phyloP scores from a whole-genome alignment of 2,888 invertebrate species.

The Gerris lacustris region DNA sequence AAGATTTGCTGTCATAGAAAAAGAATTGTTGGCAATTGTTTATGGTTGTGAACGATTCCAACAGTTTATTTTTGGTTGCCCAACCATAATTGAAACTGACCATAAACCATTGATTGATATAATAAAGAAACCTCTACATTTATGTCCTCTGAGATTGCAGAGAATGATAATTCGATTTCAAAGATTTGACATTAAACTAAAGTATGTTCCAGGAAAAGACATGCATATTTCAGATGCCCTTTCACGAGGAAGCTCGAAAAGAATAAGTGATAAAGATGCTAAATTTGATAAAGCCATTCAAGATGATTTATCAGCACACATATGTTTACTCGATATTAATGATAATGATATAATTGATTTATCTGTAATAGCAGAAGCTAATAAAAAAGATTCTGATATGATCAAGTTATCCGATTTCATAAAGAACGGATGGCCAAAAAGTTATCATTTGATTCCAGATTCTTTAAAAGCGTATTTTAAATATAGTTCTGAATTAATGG shows the following conservation, averaged over 20 bases:
- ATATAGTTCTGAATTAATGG: neutral
- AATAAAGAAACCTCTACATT: neutral
- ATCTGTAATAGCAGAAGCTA: neutral
- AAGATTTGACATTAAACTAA: neutral
- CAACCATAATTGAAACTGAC: neutral
- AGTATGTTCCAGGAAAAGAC: neutral
- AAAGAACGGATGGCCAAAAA: constrained; percentile 11
- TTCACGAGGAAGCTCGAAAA: neutral
- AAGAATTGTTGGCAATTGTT: neutral
- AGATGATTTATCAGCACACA: neutral
- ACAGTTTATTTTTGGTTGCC: neutral
- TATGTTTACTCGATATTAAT: neutral
- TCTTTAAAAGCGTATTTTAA: constrained; percentile 8
- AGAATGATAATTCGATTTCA: neutral
- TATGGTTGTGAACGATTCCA: constrained; percentile 1
- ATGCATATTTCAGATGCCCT: neutral
- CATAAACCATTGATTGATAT: constrained; percentile 1
- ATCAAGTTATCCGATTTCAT: too few relatives aligned
- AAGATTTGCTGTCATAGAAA: neutral
- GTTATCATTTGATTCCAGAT: constrained; percentile 1
- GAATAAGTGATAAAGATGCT: neutral
- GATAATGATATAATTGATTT: neutral
- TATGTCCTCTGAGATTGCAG: neutral
- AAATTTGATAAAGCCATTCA: constrained; percentile 1
- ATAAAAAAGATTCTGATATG: constrained; percentile 9